Conservation (phyloP, 2,888 invertebrate genomes). For the Epistrophe eligans region DNA sequence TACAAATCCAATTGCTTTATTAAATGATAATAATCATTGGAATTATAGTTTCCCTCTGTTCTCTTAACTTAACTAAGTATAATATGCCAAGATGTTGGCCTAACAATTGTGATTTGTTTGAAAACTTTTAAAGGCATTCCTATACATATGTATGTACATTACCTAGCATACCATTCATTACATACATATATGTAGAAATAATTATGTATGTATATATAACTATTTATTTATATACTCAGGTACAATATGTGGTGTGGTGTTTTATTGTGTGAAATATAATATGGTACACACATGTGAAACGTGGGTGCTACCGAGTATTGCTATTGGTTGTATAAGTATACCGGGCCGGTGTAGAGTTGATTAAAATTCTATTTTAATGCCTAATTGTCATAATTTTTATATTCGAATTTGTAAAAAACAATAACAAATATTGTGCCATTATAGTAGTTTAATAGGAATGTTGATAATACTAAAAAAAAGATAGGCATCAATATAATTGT, state of each 20-base stretch:
- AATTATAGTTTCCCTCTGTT: constrained; percentile 69
- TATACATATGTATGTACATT: background rate
- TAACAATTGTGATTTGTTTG: constrained; percentile 74
- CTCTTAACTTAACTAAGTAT: constrained; percentile 42
- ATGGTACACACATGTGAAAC: constrained; percentile 27
- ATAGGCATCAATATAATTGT: too few species aligned
- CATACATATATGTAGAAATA: background rate
- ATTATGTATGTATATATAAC: background rate
- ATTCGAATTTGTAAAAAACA: background rate
- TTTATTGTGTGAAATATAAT: constrained; percentile 27
- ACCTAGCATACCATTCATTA: background rate
- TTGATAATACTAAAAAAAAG: too few species aligned
- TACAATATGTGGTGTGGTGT: constrained; percentile 13
- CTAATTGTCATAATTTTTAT: constrained; percentile 2
- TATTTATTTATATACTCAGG: background rate
- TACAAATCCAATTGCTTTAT: constrained; percentile 75
- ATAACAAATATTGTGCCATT: too few species aligned
- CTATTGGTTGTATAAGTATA: background rate
- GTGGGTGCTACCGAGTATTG: constrained; percentile 41
- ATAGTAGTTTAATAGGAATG: too few species aligned
- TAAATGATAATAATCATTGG: constrained; percentile 75
- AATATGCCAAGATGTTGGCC: constrained; percentile 64
- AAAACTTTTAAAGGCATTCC: constrained; percentile 54
- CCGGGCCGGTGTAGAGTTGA: background rate
- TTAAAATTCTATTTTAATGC: background rate